A percentile compares a stretch with the other conserved stretches of the same genome.
Conservation (phyloP, 2,797 vertebrate species). For the Tenualosa ilisha region DNA sequence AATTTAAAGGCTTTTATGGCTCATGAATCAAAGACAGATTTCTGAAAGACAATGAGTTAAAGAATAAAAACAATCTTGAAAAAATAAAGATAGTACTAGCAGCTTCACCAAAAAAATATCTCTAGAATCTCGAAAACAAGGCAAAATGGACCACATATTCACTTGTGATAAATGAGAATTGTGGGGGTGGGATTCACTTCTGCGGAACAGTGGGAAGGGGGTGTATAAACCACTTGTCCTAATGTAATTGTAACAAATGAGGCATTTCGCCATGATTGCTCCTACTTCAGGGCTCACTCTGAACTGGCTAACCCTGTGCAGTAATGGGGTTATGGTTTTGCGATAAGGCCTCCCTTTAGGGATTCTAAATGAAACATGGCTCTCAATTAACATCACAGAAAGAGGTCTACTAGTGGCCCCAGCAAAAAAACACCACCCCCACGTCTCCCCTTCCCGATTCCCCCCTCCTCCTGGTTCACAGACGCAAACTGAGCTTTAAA, state of each 20-base stretch:
- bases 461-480: neutral
- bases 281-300: neutral
- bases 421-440: neutral
- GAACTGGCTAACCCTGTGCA: neutral
- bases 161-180: neutral
- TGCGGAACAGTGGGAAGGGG: neutral
- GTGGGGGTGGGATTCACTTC: neutral
- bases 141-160: neutral
- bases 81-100: neutral
- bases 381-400: conserved; percentile 25
- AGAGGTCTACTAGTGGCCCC: conserved; percentile 3
- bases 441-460: neutral
- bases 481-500: conserved; percentile 16
- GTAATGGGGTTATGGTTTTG: conserved; percentile 25
- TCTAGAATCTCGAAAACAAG: neutral
- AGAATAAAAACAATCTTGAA: neutral
- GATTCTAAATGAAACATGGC: conserved; percentile 23
- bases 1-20: too few species aligned
- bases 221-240: neutral
- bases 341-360: neutral
- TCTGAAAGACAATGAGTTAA: neutral
- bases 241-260: conserved; percentile 4
- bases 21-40: neutral
- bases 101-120: neutral
- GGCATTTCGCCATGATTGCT: neutral